A percentile compares a stretch with the other conserved stretches of the same genome.
These are phyloP conservation scores for Scylla paramamosain DNA, from an alignment of 1,140 invertebrate genomes.

Conservation along the genomic window DNA sequence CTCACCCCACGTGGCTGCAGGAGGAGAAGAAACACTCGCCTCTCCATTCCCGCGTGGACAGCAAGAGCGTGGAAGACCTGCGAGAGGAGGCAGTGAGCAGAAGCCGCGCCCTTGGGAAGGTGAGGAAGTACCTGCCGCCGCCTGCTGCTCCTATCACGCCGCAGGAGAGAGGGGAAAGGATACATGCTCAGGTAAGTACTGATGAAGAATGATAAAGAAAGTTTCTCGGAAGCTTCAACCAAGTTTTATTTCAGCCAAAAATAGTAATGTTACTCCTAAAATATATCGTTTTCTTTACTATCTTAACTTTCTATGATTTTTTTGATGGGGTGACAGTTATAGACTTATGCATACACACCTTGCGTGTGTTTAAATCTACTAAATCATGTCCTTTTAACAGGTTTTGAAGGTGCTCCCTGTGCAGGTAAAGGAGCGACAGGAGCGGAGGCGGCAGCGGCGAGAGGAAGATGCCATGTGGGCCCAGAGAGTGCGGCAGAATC, in stretches of 20 bases:
- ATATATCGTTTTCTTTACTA: too few relatives aligned
- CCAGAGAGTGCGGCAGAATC: conserved; percentile 18
- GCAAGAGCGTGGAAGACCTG: conserved; percentile 35
- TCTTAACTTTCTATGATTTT: too few relatives aligned
- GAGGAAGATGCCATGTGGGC: conserved; percentile 53
- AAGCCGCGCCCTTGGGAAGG: background rate
- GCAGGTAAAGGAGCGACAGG: conserved; percentile 54
- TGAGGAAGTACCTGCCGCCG: conserved; percentile 15
- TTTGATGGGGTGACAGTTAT: too few relatives aligned
- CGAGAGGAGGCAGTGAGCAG: conserved; percentile 28
- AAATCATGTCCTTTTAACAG: background rate
- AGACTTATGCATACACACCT: background rate
- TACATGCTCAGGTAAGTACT: conserved; percentile 54
- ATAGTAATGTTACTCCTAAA: too few relatives aligned
- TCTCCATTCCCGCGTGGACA: background rate
- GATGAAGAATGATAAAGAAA: background rate
- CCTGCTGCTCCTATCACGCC: conserved; percentile 48
- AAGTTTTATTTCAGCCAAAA: too few relatives aligned
- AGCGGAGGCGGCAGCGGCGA: background rate
- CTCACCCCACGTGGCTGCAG: background rate
- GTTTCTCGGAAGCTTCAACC: background rate
- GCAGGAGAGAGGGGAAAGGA: conserved; percentile 39
- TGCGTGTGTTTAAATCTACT: background rate
- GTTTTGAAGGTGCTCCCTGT: conserved; percentile 35
- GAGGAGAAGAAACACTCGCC: background rate